phyloP scores from a whole-genome alignment of 2,113 vertebrate species.

The Anhinga rufa region DNA sequence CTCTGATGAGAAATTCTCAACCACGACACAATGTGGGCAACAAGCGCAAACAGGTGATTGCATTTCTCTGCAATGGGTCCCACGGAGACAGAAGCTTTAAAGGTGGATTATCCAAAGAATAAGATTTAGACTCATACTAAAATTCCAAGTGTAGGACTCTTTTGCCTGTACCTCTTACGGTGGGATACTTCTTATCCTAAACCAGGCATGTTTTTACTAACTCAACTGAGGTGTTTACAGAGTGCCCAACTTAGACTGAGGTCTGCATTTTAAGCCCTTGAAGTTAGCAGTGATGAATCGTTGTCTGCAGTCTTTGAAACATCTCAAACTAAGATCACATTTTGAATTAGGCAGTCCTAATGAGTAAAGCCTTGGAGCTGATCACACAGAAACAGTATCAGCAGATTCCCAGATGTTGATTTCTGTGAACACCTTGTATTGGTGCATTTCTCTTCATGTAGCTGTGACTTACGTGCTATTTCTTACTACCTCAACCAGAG shows the following conservation, averaged over 20 bases:
- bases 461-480: not conserved
- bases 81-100: not conserved
- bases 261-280: not conserved
- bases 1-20: not conserved
- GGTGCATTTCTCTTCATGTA: not conserved
- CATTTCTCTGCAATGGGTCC: not conserved
- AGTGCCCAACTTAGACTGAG: not conserved
- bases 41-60: not conserved
- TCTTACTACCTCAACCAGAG: not conserved
- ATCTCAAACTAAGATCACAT: not conserved
- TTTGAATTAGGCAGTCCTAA: not conserved
- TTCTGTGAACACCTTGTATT: rapidly evolving
- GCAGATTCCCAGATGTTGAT: not conserved
- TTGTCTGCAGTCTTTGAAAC: not conserved
- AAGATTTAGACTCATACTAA: not conserved
- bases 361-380: not conserved
- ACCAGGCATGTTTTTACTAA: not conserved
- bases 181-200: not conserved
- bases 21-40: not conserved
- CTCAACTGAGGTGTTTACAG: not conserved
- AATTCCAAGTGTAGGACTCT: not conserved
- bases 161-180: not conserved
- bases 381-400: too few relatives aligned
- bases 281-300: not conserved
- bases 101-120: not conserved